A percentile compares a stretch with the other conserved stretches of the same genome.
phyloP scores from a whole-genome alignment of 92 coral and sea anemone genomes.

The Umimayanthus chanpuru region DNA sequence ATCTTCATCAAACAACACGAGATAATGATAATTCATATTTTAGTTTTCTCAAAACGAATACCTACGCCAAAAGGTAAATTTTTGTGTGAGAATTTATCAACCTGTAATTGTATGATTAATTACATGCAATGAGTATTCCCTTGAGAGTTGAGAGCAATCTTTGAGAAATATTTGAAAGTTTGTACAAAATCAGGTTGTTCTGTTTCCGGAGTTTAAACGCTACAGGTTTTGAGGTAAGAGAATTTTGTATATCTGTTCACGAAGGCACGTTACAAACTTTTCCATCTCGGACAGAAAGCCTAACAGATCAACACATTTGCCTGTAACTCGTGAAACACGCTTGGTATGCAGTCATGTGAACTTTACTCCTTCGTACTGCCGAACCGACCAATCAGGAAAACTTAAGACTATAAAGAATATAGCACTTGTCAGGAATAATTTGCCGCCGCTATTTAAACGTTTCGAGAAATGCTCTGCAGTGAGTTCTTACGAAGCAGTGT shows the following conservation, averaged over 20 bases:
- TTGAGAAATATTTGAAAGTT: not conserved
- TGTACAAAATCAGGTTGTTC: not conserved
- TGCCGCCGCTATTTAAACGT: conserved; percentile 10
- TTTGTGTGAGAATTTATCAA: not conserved
- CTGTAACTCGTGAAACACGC: not conserved
- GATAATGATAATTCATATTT: not conserved
- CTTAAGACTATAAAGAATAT: not conserved
- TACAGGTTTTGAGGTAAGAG: no score
- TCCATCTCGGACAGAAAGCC: not conserved
- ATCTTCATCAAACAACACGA: not conserved
- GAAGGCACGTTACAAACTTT: not conserved
- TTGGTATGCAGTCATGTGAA: not conserved
- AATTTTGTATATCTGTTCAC: not conserved
- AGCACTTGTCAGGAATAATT: conserved; percentile 16
- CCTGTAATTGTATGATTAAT: no score
- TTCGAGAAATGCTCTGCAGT: not conserved
- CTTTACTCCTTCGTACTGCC: not conserved
- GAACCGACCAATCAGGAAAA: conserved; percentile 21
- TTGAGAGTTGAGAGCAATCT: not conserved
- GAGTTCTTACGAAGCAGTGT: not conserved
- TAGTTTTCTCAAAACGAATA: not conserved
- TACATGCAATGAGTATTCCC: not conserved
- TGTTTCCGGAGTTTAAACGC: no score
- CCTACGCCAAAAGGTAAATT: not conserved
- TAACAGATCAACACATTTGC: not conserved